Evolutionary conservation across 2,888 invertebrate genomes (phyloP), one percentile per base, ranked within the genome.

Genomic region (Hermaeophaga mercurialis): DNA sequence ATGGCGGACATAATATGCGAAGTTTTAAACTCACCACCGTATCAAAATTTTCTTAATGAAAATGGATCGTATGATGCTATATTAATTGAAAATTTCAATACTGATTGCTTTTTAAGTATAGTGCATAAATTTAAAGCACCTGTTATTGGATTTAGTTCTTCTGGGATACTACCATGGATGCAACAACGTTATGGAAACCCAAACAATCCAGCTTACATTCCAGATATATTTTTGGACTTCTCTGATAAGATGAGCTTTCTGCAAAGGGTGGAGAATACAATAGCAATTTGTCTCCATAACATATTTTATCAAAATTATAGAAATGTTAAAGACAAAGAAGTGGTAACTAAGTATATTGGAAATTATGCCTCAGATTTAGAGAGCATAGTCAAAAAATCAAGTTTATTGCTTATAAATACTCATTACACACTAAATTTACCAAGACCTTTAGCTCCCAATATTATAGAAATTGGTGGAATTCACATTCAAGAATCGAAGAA

Each of bases 41-140:
- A 80, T 24, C 72, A 74, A 11, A 65, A 74, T 58, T 70, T 80
- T 11, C 55, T 80, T 4, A 74, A 76, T 33, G 67, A 70, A 1
- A 78, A 79, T 59, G 74, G 75, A 1, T 81, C 81, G 43, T 88
- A 84, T 66, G 89, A 90, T 71, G 72, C 89, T 0, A 79, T 88
- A 7, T 73, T 90, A 0, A 75, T 83, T 44, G 90, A 90, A 73
- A 82, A 82, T 55, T 90, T 89, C 68, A 87, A 87, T 63, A 82
- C 82, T 55, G 86, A 90, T 67, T 88, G 90, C 69, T 83, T 84
- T 72, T 74, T 88, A 59, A 85, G 83, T 1, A 73, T 89, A 15
- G 84, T 83, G 0, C 78, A 87, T 67, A 81, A 83, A 61, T 78
- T 88, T 9, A 74, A 81, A 38, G 85, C 84, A 0, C 88, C 88